Evolutionary conservation across 2,888 invertebrate species (phyloP), one percentile per base, ranked within the genome.

Genomic region (Caenorhabditis wallacei): DNA sequence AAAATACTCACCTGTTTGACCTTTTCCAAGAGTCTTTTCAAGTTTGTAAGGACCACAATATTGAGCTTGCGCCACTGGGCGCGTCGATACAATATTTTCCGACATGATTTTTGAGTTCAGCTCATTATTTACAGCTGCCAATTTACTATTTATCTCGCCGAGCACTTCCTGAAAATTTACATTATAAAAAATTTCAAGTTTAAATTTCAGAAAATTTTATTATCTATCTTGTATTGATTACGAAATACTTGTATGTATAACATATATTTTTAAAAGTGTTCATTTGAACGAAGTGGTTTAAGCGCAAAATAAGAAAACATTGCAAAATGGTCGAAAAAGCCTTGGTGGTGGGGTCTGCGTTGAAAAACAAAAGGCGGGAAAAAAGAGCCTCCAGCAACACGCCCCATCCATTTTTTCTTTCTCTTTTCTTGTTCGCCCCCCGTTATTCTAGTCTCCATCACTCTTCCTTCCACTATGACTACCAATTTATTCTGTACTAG

Each of bases 11-110:
- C 98, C 99, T 93, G 99, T 99, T 94, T 99, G 99, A 87, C 99
- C 99, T 93, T 99, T 99, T 91, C 99, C 99, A 87, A 99, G 95
- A 72, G 99, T 99, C 93, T 98, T 99, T 94, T 99, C 99, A 93
- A 99, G 94, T 93, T 98, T 94, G 94, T 98, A 99, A 82, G 99
- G 98, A 90, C 99, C 99, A 92, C 99, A 98, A 94, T 97, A 98
- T 93, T 96, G 96, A 93, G 91, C 91, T 57, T 83, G 87, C 57
- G 84, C 80, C 70, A 80, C 80, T 22, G 85, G 82, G 66, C 86
- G 86, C 70, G 82, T 74, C 64, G 84, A 72, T 63, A 71, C 82
- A 48, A 81, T 76, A 63, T 83, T 88, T 53, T 86, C 86, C 48
- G 85, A 72, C 91, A 91, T 78, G 69, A 56, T 92, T 82, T 88